Evolutionary conservation across 2,797 vertebrate genomes (phyloP).

Genomic region (Discoglossus pictus): DNA sequence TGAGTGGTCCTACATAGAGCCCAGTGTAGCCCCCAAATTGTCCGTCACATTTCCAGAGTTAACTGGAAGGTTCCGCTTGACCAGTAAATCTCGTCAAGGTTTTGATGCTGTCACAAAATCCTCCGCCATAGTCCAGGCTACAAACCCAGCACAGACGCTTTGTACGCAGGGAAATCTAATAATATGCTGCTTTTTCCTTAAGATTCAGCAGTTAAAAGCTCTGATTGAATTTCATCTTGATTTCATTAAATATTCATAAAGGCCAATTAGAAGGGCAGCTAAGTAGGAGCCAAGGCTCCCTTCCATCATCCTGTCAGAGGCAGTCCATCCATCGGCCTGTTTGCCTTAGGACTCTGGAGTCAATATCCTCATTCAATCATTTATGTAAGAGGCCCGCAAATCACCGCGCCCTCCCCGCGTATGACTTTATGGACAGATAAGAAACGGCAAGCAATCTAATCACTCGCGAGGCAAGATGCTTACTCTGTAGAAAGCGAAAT

Average conservation of each 20-base stretch:
- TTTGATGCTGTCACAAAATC: no score
- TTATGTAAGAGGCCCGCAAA: constrained; percentile 67
- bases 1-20: no score
- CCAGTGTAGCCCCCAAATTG: no score
- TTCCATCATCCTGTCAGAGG: constrained; percentile 82
- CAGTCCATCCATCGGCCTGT: constrained; percentile 71
- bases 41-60: no score
- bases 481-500: constrained; percentile 72
- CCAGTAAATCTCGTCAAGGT: no score
- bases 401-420: constrained; percentile 67
- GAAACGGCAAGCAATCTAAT: constrained; percentile 61
- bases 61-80: no score
- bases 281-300: constrained; percentile 76
- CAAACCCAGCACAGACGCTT: constrained; percentile 59
- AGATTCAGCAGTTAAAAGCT: constrained; percentile 85
- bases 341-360: constrained; percentile 72
- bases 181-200: constrained; percentile 65
- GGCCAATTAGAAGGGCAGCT: constrained; percentile 92
- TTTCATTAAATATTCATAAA: constrained; percentile 96
- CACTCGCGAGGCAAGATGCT: constrained; percentile 74
- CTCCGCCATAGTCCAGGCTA: no score
- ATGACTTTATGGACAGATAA: constrained; percentile 62
- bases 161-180: constrained; percentile 73
- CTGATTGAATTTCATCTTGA: constrained; percentile 89
- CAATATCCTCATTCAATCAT: constrained; percentile 71